Evolutionary conservation across 1,140 invertebrate species (phyloP).

Genomic region (Dinothrombium tinctorium): DNA sequence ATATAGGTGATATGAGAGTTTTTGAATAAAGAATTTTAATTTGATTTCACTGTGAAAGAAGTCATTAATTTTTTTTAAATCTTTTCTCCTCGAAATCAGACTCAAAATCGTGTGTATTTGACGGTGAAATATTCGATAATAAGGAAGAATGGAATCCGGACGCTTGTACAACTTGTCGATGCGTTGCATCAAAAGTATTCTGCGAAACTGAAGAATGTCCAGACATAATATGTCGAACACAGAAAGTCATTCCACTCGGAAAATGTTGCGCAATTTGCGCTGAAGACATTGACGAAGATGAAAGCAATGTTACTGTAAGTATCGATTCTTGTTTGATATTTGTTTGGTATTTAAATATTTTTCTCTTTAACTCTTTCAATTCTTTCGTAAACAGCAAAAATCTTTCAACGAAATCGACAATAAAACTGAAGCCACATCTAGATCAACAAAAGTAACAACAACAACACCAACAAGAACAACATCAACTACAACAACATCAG

Average conservation of each 20-base stretch:
- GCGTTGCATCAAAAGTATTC: constrained; percentile 28
- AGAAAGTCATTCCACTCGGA: constrained; percentile 25
- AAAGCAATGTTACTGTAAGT: background rate
- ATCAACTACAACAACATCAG: no score
- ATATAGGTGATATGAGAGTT: no score
- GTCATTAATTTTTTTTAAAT: no score
- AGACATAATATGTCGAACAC: constrained; percentile 20
- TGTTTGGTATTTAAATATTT: background rate
- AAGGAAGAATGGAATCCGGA: constrained; percentile 35
- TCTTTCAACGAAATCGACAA: background rate
- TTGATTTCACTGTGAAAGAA: no score
- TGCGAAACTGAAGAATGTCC: constrained; percentile 22
- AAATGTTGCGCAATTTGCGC: constrained; percentile 28
- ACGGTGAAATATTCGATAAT: constrained; percentile 30
- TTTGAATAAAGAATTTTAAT: no score
- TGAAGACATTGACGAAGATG: constrained; percentile 1
- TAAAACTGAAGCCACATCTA: constrained; percentile 4
- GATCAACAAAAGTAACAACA: no score
- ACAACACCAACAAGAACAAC: no score
- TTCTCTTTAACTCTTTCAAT: background rate
- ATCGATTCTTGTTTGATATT: background rate
- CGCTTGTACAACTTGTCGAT: constrained; percentile 36
- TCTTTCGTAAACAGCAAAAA: background rate
- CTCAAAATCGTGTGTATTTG: constrained; percentile 9
- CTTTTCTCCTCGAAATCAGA: no score